phyloP scores from a whole-genome alignment of 2,888 invertebrate genomes.

The Papilio elwesi region DNA sequence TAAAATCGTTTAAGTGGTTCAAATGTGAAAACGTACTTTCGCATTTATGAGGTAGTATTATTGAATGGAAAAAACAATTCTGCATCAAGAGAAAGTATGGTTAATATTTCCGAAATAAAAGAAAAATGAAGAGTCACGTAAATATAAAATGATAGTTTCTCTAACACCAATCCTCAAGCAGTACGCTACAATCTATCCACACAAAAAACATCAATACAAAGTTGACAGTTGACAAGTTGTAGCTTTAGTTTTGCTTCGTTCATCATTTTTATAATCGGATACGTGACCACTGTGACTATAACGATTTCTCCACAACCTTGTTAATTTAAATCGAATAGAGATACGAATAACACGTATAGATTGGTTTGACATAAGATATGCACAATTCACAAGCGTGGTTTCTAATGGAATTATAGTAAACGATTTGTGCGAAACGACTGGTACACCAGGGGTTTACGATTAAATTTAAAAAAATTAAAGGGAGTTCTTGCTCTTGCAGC shows the following conservation, averaged over 20 bases:
- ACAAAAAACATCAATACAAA: constrained; percentile 13
- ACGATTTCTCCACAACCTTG: constrained; percentile 3
- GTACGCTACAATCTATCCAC: not conserved
- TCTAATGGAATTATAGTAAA: too few species aligned
- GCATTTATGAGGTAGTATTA: too few species aligned
- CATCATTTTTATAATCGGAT: constrained; percentile 1
- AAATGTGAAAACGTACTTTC: too few species aligned
- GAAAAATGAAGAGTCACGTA: not conserved
- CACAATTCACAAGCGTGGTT: not conserved
- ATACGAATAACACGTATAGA: not conserved
- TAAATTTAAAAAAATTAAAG: too few species aligned
- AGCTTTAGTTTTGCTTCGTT: not conserved
- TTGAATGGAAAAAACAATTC: too few species aligned
- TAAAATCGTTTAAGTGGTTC: too few species aligned
- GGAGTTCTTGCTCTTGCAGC: too few species aligned
- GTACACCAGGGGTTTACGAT: too few species aligned
- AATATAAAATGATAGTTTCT: constrained; percentile 16
- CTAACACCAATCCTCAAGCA: not conserved
- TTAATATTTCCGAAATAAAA: not conserved
- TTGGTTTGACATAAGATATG: not conserved
- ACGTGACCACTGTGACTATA: not conserved
- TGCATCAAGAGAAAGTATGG: not conserved
- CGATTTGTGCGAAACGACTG: too few species aligned
- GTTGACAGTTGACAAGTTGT: not conserved
- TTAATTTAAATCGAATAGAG: not conserved